Base-by-base conservation (phyloP, 2,797 vertebrate species). In the Anomalospiza imberbis region DNA sequence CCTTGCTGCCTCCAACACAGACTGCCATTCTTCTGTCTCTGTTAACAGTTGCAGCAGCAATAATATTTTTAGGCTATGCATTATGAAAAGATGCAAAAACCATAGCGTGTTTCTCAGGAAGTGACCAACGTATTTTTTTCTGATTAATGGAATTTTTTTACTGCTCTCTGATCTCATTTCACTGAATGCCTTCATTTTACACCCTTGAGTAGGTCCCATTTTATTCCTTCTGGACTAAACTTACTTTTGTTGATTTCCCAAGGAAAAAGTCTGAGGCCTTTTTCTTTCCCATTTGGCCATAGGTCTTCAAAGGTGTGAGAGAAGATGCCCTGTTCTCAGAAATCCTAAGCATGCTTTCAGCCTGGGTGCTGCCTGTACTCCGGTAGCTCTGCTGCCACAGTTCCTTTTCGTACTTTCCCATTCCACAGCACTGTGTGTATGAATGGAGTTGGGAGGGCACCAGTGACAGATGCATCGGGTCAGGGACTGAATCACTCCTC, bases 1-100 rank as follows among this genome's bases (percentile, higher is more conserved):
- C 91, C 96, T 97, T 81, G 93, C 95, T 97, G 98, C 97, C 98
- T 98, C 94, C 97, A 98, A 98, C 98, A 97, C 97, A 98, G 97
- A 97, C 95, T 90, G 88, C 96, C 91, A 96, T 98, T 89, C 89
- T 97, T 97, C 97, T 96, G 84, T 96, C 93, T 97, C 97, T 4
- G 0, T 31, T 96, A 96, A 87, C 91, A 91, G 94, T 96, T 89
- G 85, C 77, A 85, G 87, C 72, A 89, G 91, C 67, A 91, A 50
- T 89, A 74, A 86, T 83, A 88, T 95, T 97, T 95, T 91, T 78
- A 91, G 94, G 71, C 65, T 76, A 36, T 63, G 84, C 81, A 67
- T 95, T 95, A 91, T 81, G 91, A 67, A 96, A 93, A 96, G 91
- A 87, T 93, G 82, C 73, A 73, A 89, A 88, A 85, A 74, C 38